Evolutionary conservation across 2,888 invertebrate species (phyloP), one percentile per base, ranked within the genome.

Genomic region (Hedychridium roseum): DNA sequence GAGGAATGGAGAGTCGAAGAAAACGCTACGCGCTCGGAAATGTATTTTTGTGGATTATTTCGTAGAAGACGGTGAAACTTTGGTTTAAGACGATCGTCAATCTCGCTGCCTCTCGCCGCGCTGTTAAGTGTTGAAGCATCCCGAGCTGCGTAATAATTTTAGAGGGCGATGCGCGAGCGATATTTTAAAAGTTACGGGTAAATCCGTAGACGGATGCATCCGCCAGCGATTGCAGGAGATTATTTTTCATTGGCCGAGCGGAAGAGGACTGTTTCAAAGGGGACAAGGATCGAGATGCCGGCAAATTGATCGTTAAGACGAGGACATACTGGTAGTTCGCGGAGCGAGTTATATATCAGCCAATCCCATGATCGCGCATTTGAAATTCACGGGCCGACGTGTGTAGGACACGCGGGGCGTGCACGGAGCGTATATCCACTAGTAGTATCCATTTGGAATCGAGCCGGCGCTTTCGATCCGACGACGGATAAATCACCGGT

Each of bases 401-500:
- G 15, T n/a, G 26, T 17, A n/a, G 16, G 23, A 26, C 20, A 14
- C 31, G 30, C 40, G 7, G 4, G n/a, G 20, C 35, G n/a, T 21
- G 18, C 36, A 7, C 20, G 28, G 32, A 18, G n/a, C n/a, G n/a
- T n/a, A n/a, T n/a, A n/a, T n/a, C n/a, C n/a, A n/a, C n/a, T n/a
- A n/a, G n/a, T n/a, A n/a, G 39, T 47, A 40, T 57, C 39, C 62
- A 55, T 63, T 57, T 55, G 48, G 60, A 50, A 50, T 49, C 44
- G 50, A 32, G 46, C 45, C 39, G 61, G 53, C 47, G 56, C 45
- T 54, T 50, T 54, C 54, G 60, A 57, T 62, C 39, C 49, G 53
- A 42, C 37, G 44, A 37, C 40, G 60, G 63, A 66, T 66, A 66
- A 66, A 66, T 66, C 65, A 66, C 54, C 45, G n/a, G 54, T 60